Percentiles rank a stretch among this genome's conserved stretches.
These are phyloP conservation scores for Oligia fasciuncula DNA, from an alignment of 2,888 invertebrate genomes.

Conservation along the genomic window DNA sequence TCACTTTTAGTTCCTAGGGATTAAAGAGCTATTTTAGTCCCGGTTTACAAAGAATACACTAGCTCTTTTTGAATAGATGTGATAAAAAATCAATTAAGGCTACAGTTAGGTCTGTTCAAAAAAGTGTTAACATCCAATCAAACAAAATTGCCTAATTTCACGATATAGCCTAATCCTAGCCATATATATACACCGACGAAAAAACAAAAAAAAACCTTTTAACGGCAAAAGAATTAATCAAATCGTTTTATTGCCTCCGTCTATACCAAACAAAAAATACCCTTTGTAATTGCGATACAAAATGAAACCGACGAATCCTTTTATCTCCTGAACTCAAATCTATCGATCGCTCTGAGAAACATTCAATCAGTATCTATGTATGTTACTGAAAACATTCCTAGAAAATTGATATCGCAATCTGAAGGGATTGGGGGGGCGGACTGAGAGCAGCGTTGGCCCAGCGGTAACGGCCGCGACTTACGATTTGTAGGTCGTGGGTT, in stretches of 20 bases:
- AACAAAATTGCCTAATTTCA: slow-evolving; percentile 11
- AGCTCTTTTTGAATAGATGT: no score
- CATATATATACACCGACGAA: neutral
- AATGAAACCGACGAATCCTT: slow-evolving; percentile 42
- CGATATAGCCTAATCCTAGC: neutral
- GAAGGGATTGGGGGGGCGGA: neutral
- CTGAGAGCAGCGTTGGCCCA: neutral
- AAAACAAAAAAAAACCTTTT: slow-evolving; percentile 11
- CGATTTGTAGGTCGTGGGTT: neutral
- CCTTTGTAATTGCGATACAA: slow-evolving; percentile 45
- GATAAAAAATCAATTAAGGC: neutral
- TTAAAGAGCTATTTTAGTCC: no score
- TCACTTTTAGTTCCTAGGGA: no score
- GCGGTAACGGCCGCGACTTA: no score
- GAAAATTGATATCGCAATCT: slow-evolving; percentile 1
- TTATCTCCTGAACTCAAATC: slow-evolving; percentile 35
- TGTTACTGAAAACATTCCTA: slow-evolving; percentile 11
- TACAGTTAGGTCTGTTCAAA: neutral
- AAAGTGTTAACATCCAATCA: slow-evolving; percentile 14
- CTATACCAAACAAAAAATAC: slow-evolving; percentile 36
- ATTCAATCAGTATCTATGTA: slow-evolving; percentile 23
- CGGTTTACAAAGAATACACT: no score
- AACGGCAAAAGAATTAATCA: slow-evolving; percentile 40
- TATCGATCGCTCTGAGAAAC: slow-evolving; percentile 12
- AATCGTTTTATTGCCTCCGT: slow-evolving; percentile 37